Base-by-base conservation (phyloP, 2,113 vertebrate genomes). In the Scytalopus superciliaris region DNA sequence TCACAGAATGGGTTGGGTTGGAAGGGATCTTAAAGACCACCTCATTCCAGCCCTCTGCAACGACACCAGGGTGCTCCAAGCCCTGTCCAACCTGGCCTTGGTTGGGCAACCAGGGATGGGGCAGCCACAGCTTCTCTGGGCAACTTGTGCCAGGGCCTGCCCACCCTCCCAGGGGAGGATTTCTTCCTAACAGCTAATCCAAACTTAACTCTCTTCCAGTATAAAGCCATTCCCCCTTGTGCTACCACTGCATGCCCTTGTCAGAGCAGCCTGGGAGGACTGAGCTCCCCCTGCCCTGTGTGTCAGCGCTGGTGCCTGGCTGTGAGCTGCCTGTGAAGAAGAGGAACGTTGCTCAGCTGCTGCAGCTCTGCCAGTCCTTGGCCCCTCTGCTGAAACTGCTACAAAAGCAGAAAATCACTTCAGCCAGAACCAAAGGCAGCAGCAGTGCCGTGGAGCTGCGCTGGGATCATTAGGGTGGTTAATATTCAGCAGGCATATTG, bases 401-500 rank as follows among this genome's bases (percentile, higher is more conserved):
- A 63, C 66, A 77, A 93, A 92, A 76, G 85, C 89, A 91, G 83
- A 92, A 96, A 94, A 91, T 86, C 79, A 39, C 79, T 62, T 77
- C 76, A 76, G 89, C 75, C 55, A 57, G 73, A 73, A 44, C 47
- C 42, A 12, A 94, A 90, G 87, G 79, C 72, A 95, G 82, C 87
- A 93, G 89, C 80, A 59, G 95, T 14, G 88, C 83, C 39, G 13
- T 7, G 85, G 79, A 95, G 77, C 74, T 90, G 92, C 7, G 3
- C 85, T 93, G 91, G 94, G 80, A 94, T 91, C 45, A 4, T 92
- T 76, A 90, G 60, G 50, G 83, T 70, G 74, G 77, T 97, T 96
- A 96, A 94, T 93, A 94, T 96, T 94, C 85, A 94, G 89, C 86
- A 94, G 84, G 91, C 93, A 82, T 92, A 80, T 84, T 9, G 12